These are phyloP conservation scores for Macrocentrus cingulum DNA, from an alignment of 1,140 invertebrate genomes.

Conservation along the genomic window DNA sequence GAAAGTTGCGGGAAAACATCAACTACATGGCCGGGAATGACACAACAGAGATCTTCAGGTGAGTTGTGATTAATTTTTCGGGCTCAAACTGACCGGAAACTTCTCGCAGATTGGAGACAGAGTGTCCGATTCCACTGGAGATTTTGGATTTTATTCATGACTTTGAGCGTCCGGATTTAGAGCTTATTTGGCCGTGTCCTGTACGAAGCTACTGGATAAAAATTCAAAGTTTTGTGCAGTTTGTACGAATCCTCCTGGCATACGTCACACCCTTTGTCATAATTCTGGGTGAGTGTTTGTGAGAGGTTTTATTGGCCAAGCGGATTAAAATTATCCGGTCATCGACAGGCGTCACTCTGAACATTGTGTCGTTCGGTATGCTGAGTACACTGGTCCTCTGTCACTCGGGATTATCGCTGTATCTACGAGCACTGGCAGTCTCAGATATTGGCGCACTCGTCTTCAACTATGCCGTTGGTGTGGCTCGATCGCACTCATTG, in stretches of 20 bases:
- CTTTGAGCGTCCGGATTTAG: conserved; percentile 35
- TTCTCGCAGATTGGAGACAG: conserved; percentile 21
- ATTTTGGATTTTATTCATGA: conserved; percentile 42
- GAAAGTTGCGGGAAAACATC: background rate
- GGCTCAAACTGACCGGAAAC: background rate
- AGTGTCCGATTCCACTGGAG: conserved; percentile 34
- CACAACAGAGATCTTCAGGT: background rate
- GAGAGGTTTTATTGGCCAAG: background rate
- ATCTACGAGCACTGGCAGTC: conserved; percentile 45
- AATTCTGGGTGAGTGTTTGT: conserved; percentile 38
- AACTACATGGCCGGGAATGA: background rate
- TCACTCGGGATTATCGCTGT: conserved; percentile 43
- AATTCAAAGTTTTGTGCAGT: conserved; percentile 41
- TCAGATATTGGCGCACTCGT: conserved; percentile 50
- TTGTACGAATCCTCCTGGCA: conserved; percentile 38
- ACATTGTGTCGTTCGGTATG: conserved; percentile 41
- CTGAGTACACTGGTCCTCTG: conserved; percentile 37
- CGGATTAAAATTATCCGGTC: conserved; percentile 9
- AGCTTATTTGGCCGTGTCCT: conserved; percentile 47
- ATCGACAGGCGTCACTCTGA: conserved; percentile 39
- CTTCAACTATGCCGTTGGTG: conserved; percentile 47
- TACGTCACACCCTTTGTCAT: conserved; percentile 46
- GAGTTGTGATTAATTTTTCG: background rate
- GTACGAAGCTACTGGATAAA: conserved; percentile 41
- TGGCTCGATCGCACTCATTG: conserved; percentile 39